These are phyloP conservation scores for Leptopilina syphax DNA, from an alignment of 2,888 invertebrate genomes.

Conservation along the genomic window DNA sequence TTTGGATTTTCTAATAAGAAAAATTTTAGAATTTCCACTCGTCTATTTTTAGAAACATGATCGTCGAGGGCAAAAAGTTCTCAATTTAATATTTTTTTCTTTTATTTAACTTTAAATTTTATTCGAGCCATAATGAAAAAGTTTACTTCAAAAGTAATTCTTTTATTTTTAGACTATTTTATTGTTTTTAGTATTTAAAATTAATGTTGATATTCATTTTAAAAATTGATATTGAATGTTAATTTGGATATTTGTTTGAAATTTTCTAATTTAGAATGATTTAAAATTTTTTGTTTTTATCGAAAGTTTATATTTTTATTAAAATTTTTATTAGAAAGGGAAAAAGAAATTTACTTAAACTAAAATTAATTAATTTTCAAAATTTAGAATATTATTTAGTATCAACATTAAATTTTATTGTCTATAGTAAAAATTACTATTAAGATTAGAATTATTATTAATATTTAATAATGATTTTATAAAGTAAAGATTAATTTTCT, in stretches of 20 bases:
- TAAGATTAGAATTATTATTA: neutral
- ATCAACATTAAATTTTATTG: no score
- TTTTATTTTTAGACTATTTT: neutral
- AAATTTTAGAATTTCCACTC: no score
- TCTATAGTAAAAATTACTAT: neutral
- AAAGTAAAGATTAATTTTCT: neutral
- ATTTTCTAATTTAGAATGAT: neutral
- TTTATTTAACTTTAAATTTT: neutral
- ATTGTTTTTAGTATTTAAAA: neutral
- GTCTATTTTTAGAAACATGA: no score
- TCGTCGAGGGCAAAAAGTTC: no score
- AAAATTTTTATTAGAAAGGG: no score
- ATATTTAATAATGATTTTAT: neutral
- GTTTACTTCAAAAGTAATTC: neutral
- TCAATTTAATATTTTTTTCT: neutral
- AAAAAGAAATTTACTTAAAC: no score
- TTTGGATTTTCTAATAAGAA: neutral
- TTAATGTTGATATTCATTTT: neutral
- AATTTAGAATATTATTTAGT: no score
- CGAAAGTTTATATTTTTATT: no score
- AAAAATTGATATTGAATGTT: neutral
- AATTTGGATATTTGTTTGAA: neutral
- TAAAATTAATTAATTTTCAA: no score
- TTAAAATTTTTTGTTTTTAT: no score
- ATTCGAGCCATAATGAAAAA: neutral